Conservation (phyloP, 2,797 vertebrate genomes). For the Sternarchorhynchus goeldii region DNA sequence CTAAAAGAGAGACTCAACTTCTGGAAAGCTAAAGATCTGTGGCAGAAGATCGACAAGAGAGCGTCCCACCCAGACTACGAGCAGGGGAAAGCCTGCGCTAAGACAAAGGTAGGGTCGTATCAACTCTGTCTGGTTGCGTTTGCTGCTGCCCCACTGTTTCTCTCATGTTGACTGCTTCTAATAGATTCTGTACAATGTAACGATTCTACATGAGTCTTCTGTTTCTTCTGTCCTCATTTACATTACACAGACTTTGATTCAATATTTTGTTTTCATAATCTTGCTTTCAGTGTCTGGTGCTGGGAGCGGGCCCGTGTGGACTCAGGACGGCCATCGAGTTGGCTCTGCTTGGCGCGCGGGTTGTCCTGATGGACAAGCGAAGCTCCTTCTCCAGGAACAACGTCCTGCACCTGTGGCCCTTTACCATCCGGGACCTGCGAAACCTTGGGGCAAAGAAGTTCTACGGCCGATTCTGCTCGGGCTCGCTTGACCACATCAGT, state of each 20-base stretch:
- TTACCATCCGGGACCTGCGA: constrained; percentile 88
- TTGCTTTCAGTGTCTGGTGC: constrained; percentile 82
- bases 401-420: constrained; percentile 95
- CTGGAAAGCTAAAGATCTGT: constrained; percentile 92
- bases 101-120: constrained; percentile 79
- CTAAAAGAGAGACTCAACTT: constrained; percentile 89
- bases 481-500: constrained; percentile 93
- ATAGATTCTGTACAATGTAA: background rate
- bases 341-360: constrained; percentile 85
- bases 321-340: constrained; percentile 87
- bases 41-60: constrained; percentile 90
- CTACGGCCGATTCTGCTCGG: constrained; percentile 89
- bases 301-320: constrained; percentile 92
- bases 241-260: no score
- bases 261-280: no score
- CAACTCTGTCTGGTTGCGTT: background rate
- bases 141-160: no score
- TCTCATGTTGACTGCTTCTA: background rate
- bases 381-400: constrained; percentile 90
- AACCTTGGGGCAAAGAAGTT: constrained; percentile 92
- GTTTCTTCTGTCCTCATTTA: background rate
- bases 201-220: background rate
- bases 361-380: constrained; percentile 90
- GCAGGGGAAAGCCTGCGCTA: constrained; percentile 80
- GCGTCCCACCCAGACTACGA: constrained; percentile 81